phyloP scores from a whole-genome alignment of 2,113 vertebrate genomes.

The Alectura lathami region DNA sequence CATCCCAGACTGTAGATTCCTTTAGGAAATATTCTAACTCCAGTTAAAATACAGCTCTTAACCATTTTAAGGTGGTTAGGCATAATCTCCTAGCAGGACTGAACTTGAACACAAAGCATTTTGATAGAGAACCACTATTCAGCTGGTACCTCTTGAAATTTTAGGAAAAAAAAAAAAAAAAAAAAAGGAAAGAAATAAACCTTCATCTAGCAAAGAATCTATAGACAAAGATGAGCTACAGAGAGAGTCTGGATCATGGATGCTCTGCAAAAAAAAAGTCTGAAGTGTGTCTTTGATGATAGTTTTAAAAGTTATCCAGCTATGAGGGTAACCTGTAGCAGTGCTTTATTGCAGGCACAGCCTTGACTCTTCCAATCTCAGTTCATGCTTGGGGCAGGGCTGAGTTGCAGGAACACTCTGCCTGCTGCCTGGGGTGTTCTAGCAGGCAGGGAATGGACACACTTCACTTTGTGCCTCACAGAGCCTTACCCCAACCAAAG shows the following conservation, averaged over 20 bases:
- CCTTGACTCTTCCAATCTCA: background rate
- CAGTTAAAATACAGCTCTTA: constrained; percentile 35
- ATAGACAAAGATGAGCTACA: background rate
- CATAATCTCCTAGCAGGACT: background rate
- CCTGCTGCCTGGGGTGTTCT: background rate
- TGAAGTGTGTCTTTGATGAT: background rate
- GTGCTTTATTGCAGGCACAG: background rate
- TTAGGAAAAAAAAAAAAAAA: background rate
- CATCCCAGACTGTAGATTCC: constrained; percentile 47
- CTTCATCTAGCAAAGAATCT: background rate
- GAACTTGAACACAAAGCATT: constrained; percentile 17
- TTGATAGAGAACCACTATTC: background rate
- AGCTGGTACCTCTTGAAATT: background rate
- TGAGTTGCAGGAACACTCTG: background rate
- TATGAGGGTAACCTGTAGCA: background rate
- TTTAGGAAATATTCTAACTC: constrained; percentile 60
- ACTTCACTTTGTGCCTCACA: background rate
- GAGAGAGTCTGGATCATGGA: background rate
- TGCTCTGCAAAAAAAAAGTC: background rate
- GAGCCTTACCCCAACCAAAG: background rate
- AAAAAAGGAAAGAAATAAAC: background rate
- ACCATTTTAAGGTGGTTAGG: constrained; percentile 29
- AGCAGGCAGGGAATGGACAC: background rate
- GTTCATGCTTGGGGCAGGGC: background rate
- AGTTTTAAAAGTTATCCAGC: background rate